Evolutionary conservation across 1,140 invertebrate genomes (phyloP).

Genomic region (Antheraea pernyi): DNA sequence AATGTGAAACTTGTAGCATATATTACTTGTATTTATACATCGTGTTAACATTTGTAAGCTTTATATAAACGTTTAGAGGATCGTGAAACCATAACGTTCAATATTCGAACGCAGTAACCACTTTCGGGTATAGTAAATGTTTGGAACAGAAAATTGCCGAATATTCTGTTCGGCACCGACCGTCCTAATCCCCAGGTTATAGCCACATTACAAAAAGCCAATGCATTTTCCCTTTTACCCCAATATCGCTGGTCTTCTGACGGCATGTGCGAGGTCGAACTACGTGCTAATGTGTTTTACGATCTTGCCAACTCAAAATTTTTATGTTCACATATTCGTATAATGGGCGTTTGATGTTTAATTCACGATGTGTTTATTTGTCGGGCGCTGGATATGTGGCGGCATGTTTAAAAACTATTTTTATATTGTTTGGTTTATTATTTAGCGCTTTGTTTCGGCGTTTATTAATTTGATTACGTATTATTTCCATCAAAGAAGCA

Average conservation of each 20-base stretch:
- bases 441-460: conserved; percentile 5
- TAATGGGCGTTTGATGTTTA: conserved; percentile 25
- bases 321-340: conserved; percentile 23
- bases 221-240: conserved; percentile 70
- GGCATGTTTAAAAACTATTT: not conserved
- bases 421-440: not conserved
- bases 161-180: conserved; percentile 32
- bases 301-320: conserved; percentile 41
- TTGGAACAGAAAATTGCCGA: conserved; percentile 34
- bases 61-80: not conserved
- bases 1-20: not conserved
- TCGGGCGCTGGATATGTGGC: not conserved
- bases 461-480: not conserved
- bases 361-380: conserved; percentile 21
- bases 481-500: no score
- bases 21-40: not conserved
- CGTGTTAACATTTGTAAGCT: not conserved
- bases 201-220: conserved; percentile 70
- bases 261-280: conserved; percentile 34
- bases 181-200: conserved; percentile 60
- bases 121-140: conserved; percentile 35
- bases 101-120: conserved; percentile 33
- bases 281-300: conserved; percentile 76
- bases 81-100: conserved; percentile 17
- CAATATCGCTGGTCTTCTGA: conserved; percentile 46